These are phyloP conservation scores for Mus musculus DNA, from an alignment of 2,113 vertebrate species.

Conservation along the genomic window GRCm39 chr9:84825501-84826000, in stretches of 20 bases:
- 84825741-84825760: neutral
- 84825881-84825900: neutral
- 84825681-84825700: neutral
- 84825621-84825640: conserved; percentile 4
- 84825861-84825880: conserved; percentile 15
- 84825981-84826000: neutral
- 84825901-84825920: neutral
- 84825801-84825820: neutral
- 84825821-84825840: neutral
- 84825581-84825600: neutral
- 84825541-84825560: neutral
- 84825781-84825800: neutral
- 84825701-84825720: conserved; percentile 9
- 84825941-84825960: conserved; percentile 18
- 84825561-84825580: conserved; percentile 13
- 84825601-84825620: neutral
- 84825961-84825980: neutral
- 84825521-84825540: neutral
- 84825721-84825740: conserved; percentile 3
- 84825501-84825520: neutral
- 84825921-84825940: conserved; percentile 15
- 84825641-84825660: neutral
- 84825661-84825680: neutral
- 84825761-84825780: conserved; percentile 27
- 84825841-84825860: neutral